Base-by-base conservation (phyloP, 2,797 vertebrate species). In the Aphelocoma californica region DNA sequence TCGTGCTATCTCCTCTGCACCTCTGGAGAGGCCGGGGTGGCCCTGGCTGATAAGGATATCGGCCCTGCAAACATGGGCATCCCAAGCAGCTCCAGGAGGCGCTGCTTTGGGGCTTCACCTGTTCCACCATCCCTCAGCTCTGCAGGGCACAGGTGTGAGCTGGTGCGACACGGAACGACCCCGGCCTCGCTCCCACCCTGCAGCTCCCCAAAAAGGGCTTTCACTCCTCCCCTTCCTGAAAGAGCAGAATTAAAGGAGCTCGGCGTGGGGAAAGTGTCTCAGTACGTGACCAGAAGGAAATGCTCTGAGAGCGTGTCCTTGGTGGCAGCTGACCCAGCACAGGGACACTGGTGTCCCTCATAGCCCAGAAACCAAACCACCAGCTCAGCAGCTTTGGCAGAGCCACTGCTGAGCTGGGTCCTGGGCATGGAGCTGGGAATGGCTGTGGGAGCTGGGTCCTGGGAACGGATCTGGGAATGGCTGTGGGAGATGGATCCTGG, bases 231-330 rank as follows among this genome's bases (percentile, higher is more conserved):
- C 28, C 28, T 15, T 50, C 29, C 71, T 34, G 18, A 18, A 70
- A 26, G 20, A 47, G 14, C 26, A 26, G 18, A 75, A 79, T 11
- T 36, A 6, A 36, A 36, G 32, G 32, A 81, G 60, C 38, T 44
- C 1, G 0, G 23, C 0, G 0, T 1, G 2, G 3, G 34, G 20
- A 83, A 45, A 82, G 24, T 3, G 29, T 15, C 38, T 24, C 23
- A 14, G 45, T 2, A 24, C 4, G 1, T 14, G 16, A 38, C 1
- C 13, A 82, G 64, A 34, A 62, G 45, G 50, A 70, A 86, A 36
- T 0, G 2, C 8, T 1, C 0, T 1, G 18, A 23, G 21, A 45
- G 61, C 2, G 0, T 32, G 61, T 21, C 60, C 31, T 14, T 32
- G 71, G 45, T 19, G 53, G 61, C 51, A 50, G 51, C 29, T 64